Evolutionary conservation across 2,888 invertebrate species (phyloP).

Genomic region (Tachina grossa): DNA sequence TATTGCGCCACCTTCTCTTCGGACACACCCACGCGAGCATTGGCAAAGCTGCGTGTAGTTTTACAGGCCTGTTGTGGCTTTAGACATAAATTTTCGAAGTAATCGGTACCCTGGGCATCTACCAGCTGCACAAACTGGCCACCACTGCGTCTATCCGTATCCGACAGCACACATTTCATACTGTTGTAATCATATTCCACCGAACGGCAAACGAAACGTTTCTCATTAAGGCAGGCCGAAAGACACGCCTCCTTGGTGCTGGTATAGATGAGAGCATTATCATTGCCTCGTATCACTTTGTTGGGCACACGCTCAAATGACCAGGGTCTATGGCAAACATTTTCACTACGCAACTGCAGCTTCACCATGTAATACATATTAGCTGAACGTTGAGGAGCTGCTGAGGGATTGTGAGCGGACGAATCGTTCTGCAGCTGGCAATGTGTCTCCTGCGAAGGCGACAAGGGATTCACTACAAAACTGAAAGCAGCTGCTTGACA

Average conservation of each 20-base stretch:
- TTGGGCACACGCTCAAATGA: conserved; percentile 96
- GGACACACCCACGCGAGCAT: conserved; percentile 93
- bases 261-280: conserved; percentile 95
- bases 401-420: conserved; percentile 93
- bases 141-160: conserved; percentile 93
- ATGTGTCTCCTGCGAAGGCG: conserved; percentile 95
- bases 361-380: conserved; percentile 98
- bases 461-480: conserved; percentile 95
- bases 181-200: conserved; percentile 97
- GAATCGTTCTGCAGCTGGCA: conserved; percentile 97
- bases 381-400: conserved; percentile 91
- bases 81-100: conserved; percentile 95
- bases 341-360: conserved; percentile 92
- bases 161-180: conserved; percentile 94
- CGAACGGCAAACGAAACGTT: conserved; percentile 95
- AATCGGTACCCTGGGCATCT: conserved; percentile 90
- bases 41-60: conserved; percentile 89
- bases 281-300: conserved; percentile 94
- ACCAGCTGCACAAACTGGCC: conserved; percentile 95
- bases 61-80: conserved; percentile 95
- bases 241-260: conserved; percentile 97
- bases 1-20: conserved; percentile 96
- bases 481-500: conserved; percentile 97
- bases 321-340: conserved; percentile 95
- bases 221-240: conserved; percentile 96